These are phyloP conservation scores for Psilopogon haemacephalus DNA, from an alignment of 2,113 vertebrate genomes.

Conservation along the genomic window DNA sequence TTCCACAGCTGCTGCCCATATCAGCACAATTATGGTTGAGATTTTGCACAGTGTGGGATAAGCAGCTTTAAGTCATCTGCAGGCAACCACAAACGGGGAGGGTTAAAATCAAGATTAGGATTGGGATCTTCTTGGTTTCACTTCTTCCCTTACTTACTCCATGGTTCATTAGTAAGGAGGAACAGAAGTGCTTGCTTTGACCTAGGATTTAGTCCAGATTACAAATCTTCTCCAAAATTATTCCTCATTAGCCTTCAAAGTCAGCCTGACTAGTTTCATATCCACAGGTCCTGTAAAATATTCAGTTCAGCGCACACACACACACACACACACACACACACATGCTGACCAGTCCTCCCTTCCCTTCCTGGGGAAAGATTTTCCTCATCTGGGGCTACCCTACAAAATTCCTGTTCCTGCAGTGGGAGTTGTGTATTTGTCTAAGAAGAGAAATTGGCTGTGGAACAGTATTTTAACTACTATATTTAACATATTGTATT, in stretches of 20 bases:
- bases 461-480: slow-evolving; percentile 64
- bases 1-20: slow-evolving; percentile 5
- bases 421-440: slow-evolving; percentile 27
- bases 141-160: neutral
- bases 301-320: neutral
- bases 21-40: neutral
- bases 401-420: slow-evolving; percentile 2
- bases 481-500: slow-evolving; percentile 74
- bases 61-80: slow-evolving; percentile 17
- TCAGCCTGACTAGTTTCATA: neutral
- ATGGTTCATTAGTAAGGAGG: neutral
- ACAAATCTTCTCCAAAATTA: neutral
- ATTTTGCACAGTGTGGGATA: neutral
- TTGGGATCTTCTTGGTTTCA: neutral
- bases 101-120: neutral
- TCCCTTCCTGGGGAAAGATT: neutral
- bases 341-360: neutral
- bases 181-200: neutral
- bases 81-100: neutral
- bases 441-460: slow-evolving; percentile 62
- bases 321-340: neutral
- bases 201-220: neutral
- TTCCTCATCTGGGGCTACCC: neutral
- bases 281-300: neutral
- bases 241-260: neutral